Conservation (phyloP, 1,140 invertebrate species). For the Cydia fagiglandana region DNA sequence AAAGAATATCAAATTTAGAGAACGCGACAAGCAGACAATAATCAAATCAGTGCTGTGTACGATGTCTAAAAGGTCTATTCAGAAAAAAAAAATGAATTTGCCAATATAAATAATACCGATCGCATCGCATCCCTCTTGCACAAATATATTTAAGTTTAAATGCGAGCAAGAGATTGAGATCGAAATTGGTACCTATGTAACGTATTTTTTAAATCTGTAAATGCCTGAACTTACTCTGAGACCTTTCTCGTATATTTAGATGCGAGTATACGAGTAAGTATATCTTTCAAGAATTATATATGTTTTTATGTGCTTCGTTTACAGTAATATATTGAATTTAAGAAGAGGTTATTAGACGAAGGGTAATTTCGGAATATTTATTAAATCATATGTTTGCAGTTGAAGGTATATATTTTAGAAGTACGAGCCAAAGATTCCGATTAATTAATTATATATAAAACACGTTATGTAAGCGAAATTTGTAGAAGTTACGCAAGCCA, state of each 20-base stretch:
- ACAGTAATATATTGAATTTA: background rate
- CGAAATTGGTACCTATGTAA: background rate
- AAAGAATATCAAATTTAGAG: background rate
- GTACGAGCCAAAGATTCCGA: background rate
- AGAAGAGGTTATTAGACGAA: background rate
- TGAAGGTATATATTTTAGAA: too few relatives aligned
- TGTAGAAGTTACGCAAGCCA: too few relatives aligned
- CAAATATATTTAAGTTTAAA: background rate
- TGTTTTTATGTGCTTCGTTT: background rate
- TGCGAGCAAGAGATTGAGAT: background rate
- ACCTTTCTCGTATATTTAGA: too few relatives aligned
- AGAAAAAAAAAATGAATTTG: background rate
- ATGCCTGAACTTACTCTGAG: too few relatives aligned
- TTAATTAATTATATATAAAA: background rate
- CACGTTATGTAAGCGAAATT: background rate
- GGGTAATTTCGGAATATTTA: background rate
- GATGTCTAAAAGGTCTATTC: background rate
- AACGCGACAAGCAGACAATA: constrained; percentile 1
- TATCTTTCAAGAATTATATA: background rate
- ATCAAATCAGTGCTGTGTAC: background rate
- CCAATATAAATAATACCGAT: background rate
- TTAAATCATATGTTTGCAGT: background rate
- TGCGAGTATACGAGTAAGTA: too few relatives aligned
- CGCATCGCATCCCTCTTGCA: background rate
- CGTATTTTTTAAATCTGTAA: background rate